Percentiles rank a stretch among this genome's conserved stretches.
Conservation (phyloP, 2,888 invertebrate species). For the Lymantria monacha region DNA sequence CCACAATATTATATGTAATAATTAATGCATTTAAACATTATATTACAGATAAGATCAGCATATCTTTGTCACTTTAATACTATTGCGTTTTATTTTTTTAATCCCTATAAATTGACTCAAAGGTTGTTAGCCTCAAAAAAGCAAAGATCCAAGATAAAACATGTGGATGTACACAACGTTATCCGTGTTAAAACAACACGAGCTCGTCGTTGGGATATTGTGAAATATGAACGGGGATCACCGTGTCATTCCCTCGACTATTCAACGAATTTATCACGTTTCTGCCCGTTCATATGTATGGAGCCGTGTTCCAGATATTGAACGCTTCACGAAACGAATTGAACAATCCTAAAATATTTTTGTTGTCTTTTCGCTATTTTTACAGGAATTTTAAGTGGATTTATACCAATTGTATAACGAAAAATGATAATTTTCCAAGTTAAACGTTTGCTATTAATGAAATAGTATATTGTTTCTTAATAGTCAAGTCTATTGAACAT, state of each 20-base stretch:
- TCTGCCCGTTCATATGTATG: constrained; percentile 50
- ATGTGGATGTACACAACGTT: constrained; percentile 43
- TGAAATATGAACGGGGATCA: constrained; percentile 68
- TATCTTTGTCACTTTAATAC: no score
- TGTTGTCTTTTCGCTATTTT: constrained; percentile 24
- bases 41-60: no score
- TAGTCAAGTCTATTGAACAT: no score
- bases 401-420: no score
- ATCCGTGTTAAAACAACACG: constrained; percentile 52
- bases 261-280: constrained; percentile 62
- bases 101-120: not conserved
- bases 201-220: constrained; percentile 53
- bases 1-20: no score
- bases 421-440: no score
- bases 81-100: no score
- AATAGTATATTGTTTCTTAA: no score
- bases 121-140: constrained; percentile 20
- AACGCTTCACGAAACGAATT: constrained; percentile 38
- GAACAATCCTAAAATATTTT: constrained; percentile 43
- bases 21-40: no score
- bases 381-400: not conserved
- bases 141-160: constrained; percentile 27
- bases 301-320: constrained; percentile 34
- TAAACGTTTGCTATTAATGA: no score
- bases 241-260: constrained; percentile 56